Base-by-base conservation (phyloP, 2,888 invertebrate species). In the Ariolimax columbianus region DNA sequence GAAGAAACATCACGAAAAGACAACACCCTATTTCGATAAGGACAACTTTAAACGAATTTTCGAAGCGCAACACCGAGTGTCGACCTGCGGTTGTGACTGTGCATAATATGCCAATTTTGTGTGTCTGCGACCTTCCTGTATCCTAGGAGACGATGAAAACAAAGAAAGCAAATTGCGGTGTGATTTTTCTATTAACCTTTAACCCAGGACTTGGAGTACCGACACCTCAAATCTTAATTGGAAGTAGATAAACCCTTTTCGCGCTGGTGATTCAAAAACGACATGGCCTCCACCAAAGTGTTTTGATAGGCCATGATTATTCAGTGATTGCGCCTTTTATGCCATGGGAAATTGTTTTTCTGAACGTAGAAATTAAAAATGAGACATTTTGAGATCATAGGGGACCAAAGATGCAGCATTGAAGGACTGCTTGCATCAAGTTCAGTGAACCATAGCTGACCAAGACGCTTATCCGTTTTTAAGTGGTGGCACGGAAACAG, bases 51-150 rank as follows among this genome's bases (percentile, higher is more conserved):
- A n/a, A n/a, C n/a, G n/a, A n/a, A n/a, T n/a, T n/a, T n/a, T n/a
- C n/a, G n/a, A n/a, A n/a, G n/a, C n/a, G n/a, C n/a, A n/a, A n/a
- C n/a, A n/a, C n/a, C n/a, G n/a, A n/a, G n/a, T n/a, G n/a, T n/a
- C n/a, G n/a, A 55, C 23, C 6, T 55, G 55, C 55, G 55, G 55
- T 23, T 81, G 72, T 72, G 72, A 81, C 70, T 55, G 9, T 72
- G 81, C 38, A 81, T 81, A 81, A 81, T 81, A 72, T 72, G 55
- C 59, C 81, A 81, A 72, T 81, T 72, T n/a, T 81, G 72, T 55
- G 26, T 11, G 81, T 81, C 38, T 81, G 36, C 26, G 81, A 81
- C 72, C 72, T 55, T 72, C 17, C 51, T 1, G 70, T 47, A 23
- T 72, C 47, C 26, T 26, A 38, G 38, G 51, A 36, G 36, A 0